Base-by-base conservation (phyloP, 2,113 vertebrate species). In the Ia io region DNA sequence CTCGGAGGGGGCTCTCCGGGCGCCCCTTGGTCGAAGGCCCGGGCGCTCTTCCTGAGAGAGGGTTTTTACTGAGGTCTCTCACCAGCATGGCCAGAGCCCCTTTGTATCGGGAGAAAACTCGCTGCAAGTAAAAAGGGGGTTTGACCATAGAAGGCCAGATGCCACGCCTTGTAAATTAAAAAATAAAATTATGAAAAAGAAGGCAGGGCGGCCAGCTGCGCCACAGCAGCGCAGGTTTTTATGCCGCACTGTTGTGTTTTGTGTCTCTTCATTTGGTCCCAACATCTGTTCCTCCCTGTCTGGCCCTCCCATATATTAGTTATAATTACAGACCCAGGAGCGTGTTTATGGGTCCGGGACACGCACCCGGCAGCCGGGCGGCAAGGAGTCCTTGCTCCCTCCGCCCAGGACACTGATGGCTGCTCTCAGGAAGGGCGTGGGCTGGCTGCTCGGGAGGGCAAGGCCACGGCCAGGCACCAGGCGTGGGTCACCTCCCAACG, bases 211-310 rank as follows among this genome's bases (percentile, higher is more conserved):
- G 93, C 98, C 98, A 98, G 98, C 97, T 98, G 98, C 70, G 95
- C 93, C 88, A 0, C 98, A 98, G 98, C 98, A 98, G 98, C 95
- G 91, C 82, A 76, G 97, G 89, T 91, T 98, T 98, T 98, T 98
- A 98, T 98, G 97, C 96, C 88, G 70, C 96, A 73, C 93, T 84
- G 59, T 65, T 84, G 84, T 97, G 84, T 96, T 97, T 82, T 91
- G 47, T 96, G 96, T 96, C 89, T 97, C 88, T 79, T 97, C 97
- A 97, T 98, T 98, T 98, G 87, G 91, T 94, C 97, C 88, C 93
- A 97, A 97, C 98, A 98, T 98, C 98, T 98, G 98, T 93, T 98
- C 90, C 4, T 94, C 95, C 96, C 91, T 95, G 96, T 92, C 96
- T 70, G 9, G 96, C 71, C 78, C 90, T 97, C 94, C 93, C 37